Percentiles rank a stretch among this genome's conserved stretches.
These are phyloP conservation scores for Remorina albescens DNA, from an alignment of 2,797 vertebrate species.

Conservation along the genomic window DNA sequence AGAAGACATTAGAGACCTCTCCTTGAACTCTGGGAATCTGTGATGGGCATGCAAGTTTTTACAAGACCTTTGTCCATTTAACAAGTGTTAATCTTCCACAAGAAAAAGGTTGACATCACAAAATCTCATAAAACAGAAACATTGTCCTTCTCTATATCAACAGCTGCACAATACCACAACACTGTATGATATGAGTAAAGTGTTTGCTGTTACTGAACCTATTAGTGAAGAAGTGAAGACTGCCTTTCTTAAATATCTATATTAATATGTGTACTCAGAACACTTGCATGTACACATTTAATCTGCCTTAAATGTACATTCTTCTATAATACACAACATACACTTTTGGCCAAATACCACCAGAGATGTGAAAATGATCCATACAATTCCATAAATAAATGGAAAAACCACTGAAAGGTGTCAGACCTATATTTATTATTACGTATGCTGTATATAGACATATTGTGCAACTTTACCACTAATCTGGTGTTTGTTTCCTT, in stretches of 20 bases:
- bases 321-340: too few species aligned
- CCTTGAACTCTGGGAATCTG: neutral
- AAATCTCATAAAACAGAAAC: neutral
- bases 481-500: constrained; percentile 36
- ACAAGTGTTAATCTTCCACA: neutral
- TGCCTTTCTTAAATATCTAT: constrained; percentile 34
- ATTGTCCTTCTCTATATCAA: neutral
- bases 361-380: constrained; percentile 1
- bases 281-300: neutral
- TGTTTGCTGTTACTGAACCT: constrained; percentile 16
- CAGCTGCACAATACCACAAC: neutral
- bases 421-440: constrained; percentile 1
- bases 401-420: neutral
- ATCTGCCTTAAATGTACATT: neutral
- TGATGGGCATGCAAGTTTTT: neutral
- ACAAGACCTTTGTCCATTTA: constrained; percentile 22
- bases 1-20: neutral
- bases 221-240: constrained; percentile 19
- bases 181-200: neutral
- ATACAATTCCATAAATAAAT: neutral
- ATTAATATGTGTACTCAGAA: constrained; percentile 34
- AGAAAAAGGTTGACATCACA: constrained; percentile 13
- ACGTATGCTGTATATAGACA: neutral
- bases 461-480: neutral
- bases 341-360: neutral